A percentile compares a stretch with the other conserved stretches of the same genome.
Evolutionary conservation across 2,797 vertebrate species (phyloP).

Genomic region (Trachurus trachurus): DNA sequence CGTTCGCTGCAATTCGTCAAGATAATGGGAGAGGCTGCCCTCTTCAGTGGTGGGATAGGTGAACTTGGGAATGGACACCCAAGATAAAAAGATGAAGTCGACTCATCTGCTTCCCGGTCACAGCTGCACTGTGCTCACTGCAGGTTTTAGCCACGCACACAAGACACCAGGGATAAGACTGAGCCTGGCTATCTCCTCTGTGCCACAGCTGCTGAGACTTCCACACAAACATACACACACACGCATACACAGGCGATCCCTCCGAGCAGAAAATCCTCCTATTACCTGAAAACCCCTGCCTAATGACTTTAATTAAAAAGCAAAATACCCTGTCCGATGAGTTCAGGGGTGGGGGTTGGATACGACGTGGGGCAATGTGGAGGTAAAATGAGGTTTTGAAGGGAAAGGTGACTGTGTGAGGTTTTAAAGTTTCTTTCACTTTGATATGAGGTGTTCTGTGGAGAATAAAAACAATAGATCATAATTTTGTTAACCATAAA

Average conservation of each 20-base stretch:
- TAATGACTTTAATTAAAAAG: constrained; percentile 78
- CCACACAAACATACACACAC: constrained; percentile 34
- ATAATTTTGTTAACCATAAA: constrained; percentile 49
- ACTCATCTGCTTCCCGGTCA: constrained; percentile 39
- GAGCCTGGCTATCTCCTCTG: constrained; percentile 23
- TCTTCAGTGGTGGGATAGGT: constrained; percentile 11
- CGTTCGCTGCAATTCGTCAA: constrained; percentile 13
- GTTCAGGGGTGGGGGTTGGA: constrained; percentile 50
- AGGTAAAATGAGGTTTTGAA: constrained; percentile 57
- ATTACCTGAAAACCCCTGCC: constrained; percentile 65
- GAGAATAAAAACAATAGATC: constrained; percentile 48
- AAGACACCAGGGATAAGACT: constrained; percentile 56
- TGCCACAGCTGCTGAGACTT: constrained; percentile 26
- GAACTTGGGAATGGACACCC: constrained; percentile 22
- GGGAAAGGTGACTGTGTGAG: constrained; percentile 64
- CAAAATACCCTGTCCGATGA: constrained; percentile 54
- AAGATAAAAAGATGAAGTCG: constrained; percentile 27
- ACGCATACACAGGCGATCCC: constrained; percentile 36
- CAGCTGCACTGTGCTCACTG: constrained; percentile 31
- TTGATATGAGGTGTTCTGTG: constrained; percentile 40
- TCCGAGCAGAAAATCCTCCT: constrained; percentile 72
- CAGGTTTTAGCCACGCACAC: constrained; percentile 61
- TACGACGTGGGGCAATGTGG: constrained; percentile 31
- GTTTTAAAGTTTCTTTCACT: constrained; percentile 44
- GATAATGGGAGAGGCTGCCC: not conserved